phyloP scores from a whole-genome alignment of 37 sponge, comb jelly and placozoan genomes.

The Spongilla lacustris region DNA sequence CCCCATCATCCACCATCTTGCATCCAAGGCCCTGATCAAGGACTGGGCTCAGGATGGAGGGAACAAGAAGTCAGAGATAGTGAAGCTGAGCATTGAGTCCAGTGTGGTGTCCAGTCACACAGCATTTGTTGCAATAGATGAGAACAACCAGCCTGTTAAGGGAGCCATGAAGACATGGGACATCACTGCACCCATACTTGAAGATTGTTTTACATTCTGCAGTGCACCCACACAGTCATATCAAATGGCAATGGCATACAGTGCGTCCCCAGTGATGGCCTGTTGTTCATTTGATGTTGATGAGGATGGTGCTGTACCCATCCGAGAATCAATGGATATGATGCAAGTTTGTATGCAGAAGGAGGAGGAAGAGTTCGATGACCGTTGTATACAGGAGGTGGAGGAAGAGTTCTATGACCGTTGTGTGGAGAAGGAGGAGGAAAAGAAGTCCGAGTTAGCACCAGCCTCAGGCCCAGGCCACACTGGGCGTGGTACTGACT shows the following conservation, averaged over 20 bases:
- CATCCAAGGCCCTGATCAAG: conserved; percentile 41
- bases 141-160: conserved; percentile 15
- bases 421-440: too few species aligned
- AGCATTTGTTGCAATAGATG: conserved; percentile 52
- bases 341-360: neutral
- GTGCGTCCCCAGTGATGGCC: too few species aligned
- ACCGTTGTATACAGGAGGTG: too few species aligned
- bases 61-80: conserved; percentile 33
- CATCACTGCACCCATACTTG: neutral
- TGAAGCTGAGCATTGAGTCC: conserved; percentile 41
- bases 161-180: conserved; percentile 53
- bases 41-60: conserved; percentile 13
- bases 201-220: too few species aligned
- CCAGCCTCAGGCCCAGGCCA: neutral
- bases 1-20: conserved; percentile 50
- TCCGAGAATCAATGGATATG: too few species aligned
- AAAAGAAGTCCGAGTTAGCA: neutral
- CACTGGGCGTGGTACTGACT: neutral
- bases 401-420: too few species aligned
- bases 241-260: too few species aligned
- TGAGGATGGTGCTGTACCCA: too few species aligned
- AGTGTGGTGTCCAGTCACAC: conserved; percentile 52
- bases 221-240: too few species aligned
- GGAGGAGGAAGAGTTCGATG: too few species aligned
- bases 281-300: too few species aligned